A percentile compares a stretch with the other conserved stretches of the same genome.
These are phyloP conservation scores for Steinernema carpocapsae DNA, from an alignment of 2,888 invertebrate species.

Conservation along the genomic window DNA sequence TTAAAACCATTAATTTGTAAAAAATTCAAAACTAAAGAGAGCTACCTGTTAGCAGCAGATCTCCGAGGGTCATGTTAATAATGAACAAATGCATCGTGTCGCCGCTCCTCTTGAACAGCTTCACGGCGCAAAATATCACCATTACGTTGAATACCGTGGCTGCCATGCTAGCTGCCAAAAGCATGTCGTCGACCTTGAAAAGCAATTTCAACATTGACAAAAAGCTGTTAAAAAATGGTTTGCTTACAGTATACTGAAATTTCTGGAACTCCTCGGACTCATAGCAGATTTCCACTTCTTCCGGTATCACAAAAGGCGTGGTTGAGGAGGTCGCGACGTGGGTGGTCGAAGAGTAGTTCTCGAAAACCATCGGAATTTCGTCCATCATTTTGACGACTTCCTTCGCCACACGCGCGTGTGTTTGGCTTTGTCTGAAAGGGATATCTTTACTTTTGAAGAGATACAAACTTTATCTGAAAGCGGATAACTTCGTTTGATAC, in stretches of 20 bases:
- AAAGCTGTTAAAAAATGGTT: too few relatives aligned
- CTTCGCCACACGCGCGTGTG: too few relatives aligned
- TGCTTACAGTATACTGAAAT: constrained; percentile 59
- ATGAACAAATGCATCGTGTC: constrained; percentile 69
- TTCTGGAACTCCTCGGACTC: constrained; percentile 58
- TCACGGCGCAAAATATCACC: constrained; percentile 68
- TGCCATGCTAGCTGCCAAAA: constrained; percentile 66
- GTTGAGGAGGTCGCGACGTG: constrained; percentile 29
- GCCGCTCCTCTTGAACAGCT: constrained; percentile 59
- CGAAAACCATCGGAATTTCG: constrained; percentile 20
- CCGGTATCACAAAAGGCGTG: constrained; percentile 8
- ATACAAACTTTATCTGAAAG: too few relatives aligned
- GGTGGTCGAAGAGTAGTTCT: constrained; percentile 25
- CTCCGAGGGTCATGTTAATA: constrained; percentile 67
- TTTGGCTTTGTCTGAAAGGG: too few relatives aligned
- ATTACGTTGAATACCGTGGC: constrained; percentile 68
- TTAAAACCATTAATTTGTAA: constrained; percentile 43
- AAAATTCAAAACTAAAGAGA: too few relatives aligned
- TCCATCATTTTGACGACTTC: constrained; percentile 12
- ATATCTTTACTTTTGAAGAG: too few relatives aligned
- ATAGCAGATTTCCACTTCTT: constrained; percentile 50
- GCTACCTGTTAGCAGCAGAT: constrained; percentile 65
- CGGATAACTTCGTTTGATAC: too few relatives aligned
- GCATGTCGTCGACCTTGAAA: constrained; percentile 67
- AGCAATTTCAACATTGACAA: too few relatives aligned